These are phyloP conservation scores for Gallinago media DNA, from an alignment of 2,113 vertebrate species.

Conservation along the genomic window DNA sequence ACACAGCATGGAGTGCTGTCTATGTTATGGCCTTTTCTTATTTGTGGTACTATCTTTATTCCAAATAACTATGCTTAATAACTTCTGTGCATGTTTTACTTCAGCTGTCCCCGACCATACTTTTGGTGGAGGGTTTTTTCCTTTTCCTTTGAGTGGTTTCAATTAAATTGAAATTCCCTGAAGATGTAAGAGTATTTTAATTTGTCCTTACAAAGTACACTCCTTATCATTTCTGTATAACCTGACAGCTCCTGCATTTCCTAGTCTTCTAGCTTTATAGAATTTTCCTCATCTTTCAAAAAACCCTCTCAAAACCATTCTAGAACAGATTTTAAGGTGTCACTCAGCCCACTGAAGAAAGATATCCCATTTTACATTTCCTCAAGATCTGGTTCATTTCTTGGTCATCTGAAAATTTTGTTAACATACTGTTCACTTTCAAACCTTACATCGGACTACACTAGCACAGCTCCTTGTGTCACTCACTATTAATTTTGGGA, in stretches of 20 bases:
- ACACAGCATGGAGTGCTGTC: background rate
- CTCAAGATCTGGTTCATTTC: background rate
- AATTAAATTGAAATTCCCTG: conserved; percentile 22
- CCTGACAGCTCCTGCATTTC: background rate
- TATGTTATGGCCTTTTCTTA: background rate
- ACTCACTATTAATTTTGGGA: background rate
- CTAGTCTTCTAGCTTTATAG: background rate
- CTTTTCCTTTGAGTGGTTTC: conserved; percentile 29
- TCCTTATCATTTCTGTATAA: conserved; percentile 1
- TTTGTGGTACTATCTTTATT: background rate
- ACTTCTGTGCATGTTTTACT: background rate
- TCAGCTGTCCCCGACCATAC: background rate
- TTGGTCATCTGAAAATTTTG: background rate
- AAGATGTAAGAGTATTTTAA: background rate
- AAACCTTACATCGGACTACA: background rate
- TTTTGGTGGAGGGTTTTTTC: background rate
- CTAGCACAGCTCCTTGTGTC: background rate
- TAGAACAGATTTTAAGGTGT: background rate
- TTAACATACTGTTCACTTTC: background rate
- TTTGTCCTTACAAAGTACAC: background rate
- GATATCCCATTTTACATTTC: background rate
- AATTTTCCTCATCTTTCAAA: background rate
- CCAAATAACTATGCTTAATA: background rate
- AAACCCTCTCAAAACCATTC: background rate
- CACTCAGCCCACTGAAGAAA: background rate